A percentile compares a stretch with the other conserved stretches of the same genome.
Conservation (phyloP, 2,113 vertebrate species). For the Cettia cetti region DNA sequence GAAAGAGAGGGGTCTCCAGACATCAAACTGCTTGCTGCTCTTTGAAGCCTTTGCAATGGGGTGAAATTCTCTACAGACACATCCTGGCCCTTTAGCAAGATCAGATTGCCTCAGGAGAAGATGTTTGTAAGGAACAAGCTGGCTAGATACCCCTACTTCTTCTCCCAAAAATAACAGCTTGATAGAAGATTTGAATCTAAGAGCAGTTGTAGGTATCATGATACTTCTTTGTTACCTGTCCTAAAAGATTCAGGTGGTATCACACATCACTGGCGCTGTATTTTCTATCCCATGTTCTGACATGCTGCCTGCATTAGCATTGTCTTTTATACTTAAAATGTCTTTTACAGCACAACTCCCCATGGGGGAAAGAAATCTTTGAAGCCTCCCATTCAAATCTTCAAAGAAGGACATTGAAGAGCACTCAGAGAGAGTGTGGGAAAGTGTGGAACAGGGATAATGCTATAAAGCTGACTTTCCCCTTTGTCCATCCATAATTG, state of each 20-base stretch:
- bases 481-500: neutral
- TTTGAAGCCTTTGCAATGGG: neutral
- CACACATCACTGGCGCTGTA: neutral
- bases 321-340: neutral
- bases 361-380: neutral
- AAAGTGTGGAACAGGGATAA: neutral
- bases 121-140: neutral
- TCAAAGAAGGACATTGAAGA: conserved; percentile 33
- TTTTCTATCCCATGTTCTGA: neutral
- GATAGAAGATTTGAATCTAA: neutral
- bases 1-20: neutral
- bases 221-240: neutral
- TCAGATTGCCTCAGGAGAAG: neutral
- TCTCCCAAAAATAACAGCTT: neutral
- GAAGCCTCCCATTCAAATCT: conserved; percentile 3
- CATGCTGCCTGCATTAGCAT: neutral
- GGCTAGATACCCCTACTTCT: neutral
- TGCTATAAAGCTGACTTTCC: neutral
- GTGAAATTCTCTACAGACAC: neutral
- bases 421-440: neutral
- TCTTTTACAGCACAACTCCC: neutral
- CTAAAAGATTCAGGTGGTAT: neutral
- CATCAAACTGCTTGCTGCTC: neutral
- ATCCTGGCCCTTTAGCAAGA: neutral
- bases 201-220: neutral